Conservation (phyloP, 2,113 vertebrate genomes). For the Callopanchax toddi region DNA sequence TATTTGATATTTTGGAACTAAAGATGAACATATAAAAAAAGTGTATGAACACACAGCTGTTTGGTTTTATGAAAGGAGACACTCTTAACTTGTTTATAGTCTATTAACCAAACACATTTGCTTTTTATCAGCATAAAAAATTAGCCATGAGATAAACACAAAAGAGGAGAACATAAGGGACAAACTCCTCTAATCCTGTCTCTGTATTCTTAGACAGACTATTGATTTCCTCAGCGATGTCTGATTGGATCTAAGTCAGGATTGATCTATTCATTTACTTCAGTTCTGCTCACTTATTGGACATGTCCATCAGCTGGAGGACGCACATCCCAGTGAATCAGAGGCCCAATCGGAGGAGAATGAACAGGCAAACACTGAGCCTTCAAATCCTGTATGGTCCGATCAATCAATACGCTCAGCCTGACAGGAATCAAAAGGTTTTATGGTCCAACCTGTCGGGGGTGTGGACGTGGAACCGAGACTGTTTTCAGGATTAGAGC, state of each 20-base stretch:
- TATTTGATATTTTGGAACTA: no score
- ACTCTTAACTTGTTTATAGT: no score
- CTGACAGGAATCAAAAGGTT: constrained; percentile 12
- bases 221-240: constrained; percentile 32
- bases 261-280: constrained; percentile 60
- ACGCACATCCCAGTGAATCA: constrained; percentile 4
- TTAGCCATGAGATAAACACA: neutral
- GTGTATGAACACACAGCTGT: no score
- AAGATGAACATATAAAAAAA: no score
- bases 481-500: no score
- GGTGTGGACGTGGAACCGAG: no score
- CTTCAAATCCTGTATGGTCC: neutral
- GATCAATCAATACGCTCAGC: constrained; percentile 4
- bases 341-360: constrained; percentile 10
- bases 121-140: no score
- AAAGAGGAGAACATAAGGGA: neutral
- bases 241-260: constrained; percentile 24
- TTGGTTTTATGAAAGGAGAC: no score
- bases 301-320: constrained; percentile 50
- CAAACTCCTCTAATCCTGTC: constrained; percentile 8
- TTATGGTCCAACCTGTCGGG: no score
- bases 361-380: constrained; percentile 10
- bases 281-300: constrained; percentile 51
- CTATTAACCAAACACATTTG: no score
- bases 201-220: neutral